A percentile compares a stretch with the other conserved stretches of the same genome.
Conservation (phyloP, 2,797 vertebrate genomes). For the Acrocephalus scirpaceus region DNA sequence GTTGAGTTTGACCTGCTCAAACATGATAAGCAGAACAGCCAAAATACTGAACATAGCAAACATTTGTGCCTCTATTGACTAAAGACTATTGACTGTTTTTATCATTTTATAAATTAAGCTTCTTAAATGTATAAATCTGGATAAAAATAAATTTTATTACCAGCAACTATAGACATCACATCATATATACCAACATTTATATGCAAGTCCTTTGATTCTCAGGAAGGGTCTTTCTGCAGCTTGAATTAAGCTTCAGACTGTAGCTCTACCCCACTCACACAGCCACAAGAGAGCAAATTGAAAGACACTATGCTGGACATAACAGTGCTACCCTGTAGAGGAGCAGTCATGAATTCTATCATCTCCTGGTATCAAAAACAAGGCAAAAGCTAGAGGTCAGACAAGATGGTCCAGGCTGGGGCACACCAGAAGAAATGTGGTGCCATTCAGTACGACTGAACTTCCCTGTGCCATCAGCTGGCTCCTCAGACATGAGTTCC, state of each 20-base stretch:
- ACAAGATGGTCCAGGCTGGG: not conserved
- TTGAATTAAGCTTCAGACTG: not conserved
- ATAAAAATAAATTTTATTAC: not conserved
- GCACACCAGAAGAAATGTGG: not conserved
- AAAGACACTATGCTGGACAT: not conserved
- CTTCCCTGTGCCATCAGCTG: not conserved
- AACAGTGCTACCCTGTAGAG: not conserved
- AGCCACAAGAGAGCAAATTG: not conserved
- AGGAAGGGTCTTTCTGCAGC: not conserved
- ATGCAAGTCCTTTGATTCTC: not conserved
- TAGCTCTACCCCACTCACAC: not conserved
- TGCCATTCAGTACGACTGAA: not conserved
- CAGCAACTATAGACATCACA: not conserved
- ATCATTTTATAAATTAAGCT: not conserved
- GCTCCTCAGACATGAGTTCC: not conserved
- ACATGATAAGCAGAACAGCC: not conserved
- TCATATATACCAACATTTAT: not conserved
- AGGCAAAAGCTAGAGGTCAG: not conserved
- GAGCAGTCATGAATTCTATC: not conserved
- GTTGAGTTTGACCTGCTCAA: not conserved
- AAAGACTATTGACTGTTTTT: not conserved
- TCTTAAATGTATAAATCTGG: not conserved
- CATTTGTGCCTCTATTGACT: not conserved
- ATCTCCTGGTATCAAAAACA: not conserved
- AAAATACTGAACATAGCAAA: not conserved